These are phyloP conservation scores for Mizuhopecten yessoensis DNA, from an alignment of 1,140 invertebrate species.

Conservation along the genomic window DNA sequence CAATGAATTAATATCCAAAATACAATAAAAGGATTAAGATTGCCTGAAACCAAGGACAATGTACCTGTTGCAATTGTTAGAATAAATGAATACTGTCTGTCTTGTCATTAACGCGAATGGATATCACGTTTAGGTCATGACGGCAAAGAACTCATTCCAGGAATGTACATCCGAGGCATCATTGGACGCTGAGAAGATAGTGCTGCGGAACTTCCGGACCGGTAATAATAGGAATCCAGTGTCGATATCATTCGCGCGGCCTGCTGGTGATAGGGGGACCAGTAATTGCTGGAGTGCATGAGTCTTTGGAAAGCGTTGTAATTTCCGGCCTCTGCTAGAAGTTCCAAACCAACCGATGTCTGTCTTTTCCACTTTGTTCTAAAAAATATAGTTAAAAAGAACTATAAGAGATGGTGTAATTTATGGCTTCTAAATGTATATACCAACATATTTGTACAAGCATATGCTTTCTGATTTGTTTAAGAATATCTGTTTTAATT, in stretches of 20 bases:
- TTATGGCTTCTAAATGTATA: too few relatives aligned
- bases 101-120: neutral
- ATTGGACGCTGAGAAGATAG: slow-evolving; percentile 30
- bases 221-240: slow-evolving; percentile 63
- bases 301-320: slow-evolving; percentile 97
- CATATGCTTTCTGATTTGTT: too few relatives aligned
- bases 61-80: neutral
- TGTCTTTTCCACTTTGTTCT: slow-evolving; percentile 99
- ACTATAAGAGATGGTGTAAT: too few relatives aligned
- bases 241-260: slow-evolving; percentile 70
- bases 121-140: slow-evolving; percentile 15
- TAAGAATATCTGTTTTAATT: too few relatives aligned
- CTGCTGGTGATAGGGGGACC: slow-evolving; percentile 79
- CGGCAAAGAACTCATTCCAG: slow-evolving; percentile 27
- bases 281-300: slow-evolving; percentile 89
- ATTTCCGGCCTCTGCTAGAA: slow-evolving; percentile 97
- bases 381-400: too few relatives aligned
- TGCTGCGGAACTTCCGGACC: slow-evolving; percentile 6
- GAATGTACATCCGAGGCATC: slow-evolving; percentile 15
- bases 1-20: too few relatives aligned
- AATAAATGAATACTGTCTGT: neutral
- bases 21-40: neutral
- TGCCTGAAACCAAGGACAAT: neutral
- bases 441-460: too few relatives aligned
- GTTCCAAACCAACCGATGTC: slow-evolving; percentile 96